Evolutionary conservation across 2,888 invertebrate species (phyloP).

Genomic region (Ophion slaviceki): DNA sequence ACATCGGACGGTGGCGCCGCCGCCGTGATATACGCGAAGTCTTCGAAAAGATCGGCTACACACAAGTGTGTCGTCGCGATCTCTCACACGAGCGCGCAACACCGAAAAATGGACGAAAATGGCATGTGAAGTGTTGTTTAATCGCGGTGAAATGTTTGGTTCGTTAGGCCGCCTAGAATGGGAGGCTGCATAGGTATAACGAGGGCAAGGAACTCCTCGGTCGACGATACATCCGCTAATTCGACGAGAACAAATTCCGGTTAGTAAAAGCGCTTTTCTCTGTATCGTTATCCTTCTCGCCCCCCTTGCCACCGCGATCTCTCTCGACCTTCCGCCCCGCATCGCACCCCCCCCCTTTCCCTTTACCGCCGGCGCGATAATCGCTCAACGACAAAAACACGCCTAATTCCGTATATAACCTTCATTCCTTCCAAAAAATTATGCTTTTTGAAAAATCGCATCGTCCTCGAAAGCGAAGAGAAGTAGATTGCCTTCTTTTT

Average conservation of each 20-base stretch:
- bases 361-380: conserved; percentile 25
- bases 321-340: conserved; percentile 42
- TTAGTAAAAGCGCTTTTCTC: conserved; percentile 80
- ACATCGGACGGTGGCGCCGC: too few species aligned
- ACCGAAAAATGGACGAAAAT: conserved; percentile 80
- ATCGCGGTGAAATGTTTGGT: conserved; percentile 84
- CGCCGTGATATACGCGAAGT: too few species aligned
- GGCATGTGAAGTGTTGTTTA: conserved; percentile 81
- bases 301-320: background rate
- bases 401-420: conserved; percentile 77
- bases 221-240: conserved; percentile 92
- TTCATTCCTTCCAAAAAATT: conserved; percentile 69
- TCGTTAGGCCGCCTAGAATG: conserved; percentile 88
- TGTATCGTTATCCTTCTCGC: conserved; percentile 2
- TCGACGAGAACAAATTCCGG: conserved; percentile 93
- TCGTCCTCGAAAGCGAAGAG: too few species aligned
- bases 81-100: too few species aligned
- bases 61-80: too few species aligned
- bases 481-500: too few species aligned
- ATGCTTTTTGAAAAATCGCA: background rate
- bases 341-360: conserved; percentile 3
- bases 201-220: conserved; percentile 92
- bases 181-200: conserved; percentile 95
- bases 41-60: too few species aligned
- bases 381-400: conserved; percentile 58